A percentile compares a stretch with the other conserved stretches of the same genome.
phyloP scores from a whole-genome alignment of 2,888 invertebrate genomes.

The Ectemnius continuus region DNA sequence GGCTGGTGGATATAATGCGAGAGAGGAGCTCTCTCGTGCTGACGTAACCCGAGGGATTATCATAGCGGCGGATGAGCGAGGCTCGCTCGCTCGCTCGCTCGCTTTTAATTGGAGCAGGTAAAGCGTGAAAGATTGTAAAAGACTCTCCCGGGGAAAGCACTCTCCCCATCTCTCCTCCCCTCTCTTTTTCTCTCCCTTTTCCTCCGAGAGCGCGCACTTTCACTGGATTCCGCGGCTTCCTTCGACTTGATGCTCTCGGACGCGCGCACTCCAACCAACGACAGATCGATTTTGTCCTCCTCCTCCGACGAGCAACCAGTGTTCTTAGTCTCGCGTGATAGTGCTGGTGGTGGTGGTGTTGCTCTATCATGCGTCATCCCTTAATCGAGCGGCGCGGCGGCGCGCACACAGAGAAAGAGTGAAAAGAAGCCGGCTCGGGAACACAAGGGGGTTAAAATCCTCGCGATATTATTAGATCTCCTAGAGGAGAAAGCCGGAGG shows the following conservation, averaged over 20 bases:
- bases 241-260: constrained; percentile 1
- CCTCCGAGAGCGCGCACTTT: not conserved
- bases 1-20: no score
- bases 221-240: constrained; percentile 6
- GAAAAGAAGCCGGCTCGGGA: not conserved
- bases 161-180: not conserved
- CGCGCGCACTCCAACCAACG: not conserved
- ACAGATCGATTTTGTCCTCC: constrained; percentile 1
- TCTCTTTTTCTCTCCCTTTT: not conserved
- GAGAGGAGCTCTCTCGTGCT: constrained; percentile 12
- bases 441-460: constrained; percentile 41
- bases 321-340: no score
- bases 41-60: not conserved
- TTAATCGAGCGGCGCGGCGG: no score
- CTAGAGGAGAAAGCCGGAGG: not conserved
- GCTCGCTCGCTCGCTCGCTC: no score
- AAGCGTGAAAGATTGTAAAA: constrained; percentile 7
- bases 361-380: no score
- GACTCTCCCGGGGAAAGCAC: not conserved
- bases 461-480: constrained; percentile 35
- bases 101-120: constrained; percentile 7
- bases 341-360: no score
- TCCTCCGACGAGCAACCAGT: not conserved
- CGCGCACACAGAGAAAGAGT: no score
- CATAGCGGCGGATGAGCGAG: not conserved